Base-by-base conservation (phyloP, 2,888 invertebrate species). In the Tridacna crocea region DNA sequence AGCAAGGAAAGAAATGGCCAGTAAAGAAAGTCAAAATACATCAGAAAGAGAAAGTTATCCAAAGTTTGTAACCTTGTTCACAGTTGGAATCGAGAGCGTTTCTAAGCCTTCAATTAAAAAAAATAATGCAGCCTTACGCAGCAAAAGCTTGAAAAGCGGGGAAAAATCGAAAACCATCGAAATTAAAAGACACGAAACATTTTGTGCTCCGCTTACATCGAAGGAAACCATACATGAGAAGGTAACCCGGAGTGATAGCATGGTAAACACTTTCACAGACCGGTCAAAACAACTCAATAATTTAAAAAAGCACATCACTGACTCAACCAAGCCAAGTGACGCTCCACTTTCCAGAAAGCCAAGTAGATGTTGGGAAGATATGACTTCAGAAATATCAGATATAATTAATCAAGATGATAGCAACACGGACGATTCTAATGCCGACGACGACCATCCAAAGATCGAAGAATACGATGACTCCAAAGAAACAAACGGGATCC, bases 301-400 rank as follows among this genome's bases (percentile, higher is more conserved):
- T 19, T 6, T 55, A 19, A 55, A 55, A 19, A 58, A 58, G 4
- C 2, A 19, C 4, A 19, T 2, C 15, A 19, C 3, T 19, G 19
- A 15, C 15, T 19, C 15, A 19, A 6, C 55, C 1, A 55, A 55
- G 19, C 55, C 55, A 19, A 36, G 3, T 36, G 61, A 1, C 6
- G 61, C 22, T 22, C 11, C 36, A 46, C 46, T 66, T 46, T 66
- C 46, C 36, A 66, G 66, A 46, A 46, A 26, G 17, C 66, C 36
- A 66, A 70, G 70, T 26, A 48, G 70, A 0, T 70, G 70, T 26
- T 70, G 70, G 70, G 70, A 70, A 70, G 70, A 70, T 70, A 12
- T 70, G 3, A 70, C 51, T 51, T 11, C 55, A 10, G 70, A 70
- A 24, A 13, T 70, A 3, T 24, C 17, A 24, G n/a, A 24, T 13